Evolutionary conservation across 2,113 vertebrate genomes (phyloP).

Genomic region (Irena cyanogastra): DNA sequence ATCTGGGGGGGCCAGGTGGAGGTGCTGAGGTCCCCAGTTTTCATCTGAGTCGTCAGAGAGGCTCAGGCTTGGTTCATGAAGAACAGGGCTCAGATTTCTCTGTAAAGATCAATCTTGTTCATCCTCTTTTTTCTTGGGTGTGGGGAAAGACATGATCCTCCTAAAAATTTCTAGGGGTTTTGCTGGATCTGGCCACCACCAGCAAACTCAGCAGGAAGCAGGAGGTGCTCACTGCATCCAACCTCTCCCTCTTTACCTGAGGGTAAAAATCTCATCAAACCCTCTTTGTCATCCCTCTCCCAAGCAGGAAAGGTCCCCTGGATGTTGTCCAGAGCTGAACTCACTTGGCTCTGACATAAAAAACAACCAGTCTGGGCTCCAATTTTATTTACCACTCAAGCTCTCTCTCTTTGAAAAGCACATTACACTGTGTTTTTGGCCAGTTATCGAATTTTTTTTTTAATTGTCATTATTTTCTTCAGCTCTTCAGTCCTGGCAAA

Average conservation of each 20-base stretch:
- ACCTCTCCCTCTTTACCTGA: neutral
- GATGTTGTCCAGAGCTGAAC: neutral
- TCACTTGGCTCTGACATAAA: neutral
- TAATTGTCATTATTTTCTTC: neutral
- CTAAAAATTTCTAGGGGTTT: neutral
- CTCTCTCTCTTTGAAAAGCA: neutral
- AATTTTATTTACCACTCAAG: neutral
- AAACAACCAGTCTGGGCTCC: neutral
- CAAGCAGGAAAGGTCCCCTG: neutral
- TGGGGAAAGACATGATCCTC: neutral
- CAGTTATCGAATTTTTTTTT: neutral
- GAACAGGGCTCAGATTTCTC: neutral
- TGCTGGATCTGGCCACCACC: neutral
- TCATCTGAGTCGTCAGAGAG: neutral
- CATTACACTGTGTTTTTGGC: neutral
- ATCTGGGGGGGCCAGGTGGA: neutral
- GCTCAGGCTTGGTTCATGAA: accelerated
- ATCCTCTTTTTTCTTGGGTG: neutral
- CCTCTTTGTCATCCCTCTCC: neutral
- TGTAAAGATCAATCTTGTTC: neutral
- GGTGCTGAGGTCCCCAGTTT: neutral
- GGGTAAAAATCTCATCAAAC: neutral
- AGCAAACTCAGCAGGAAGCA: accelerated
- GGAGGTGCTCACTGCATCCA: neutral
- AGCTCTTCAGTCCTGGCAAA: neutral